phyloP scores from a whole-genome alignment of 2,797 vertebrate species.

The Sciurus carolinensis region DNA sequence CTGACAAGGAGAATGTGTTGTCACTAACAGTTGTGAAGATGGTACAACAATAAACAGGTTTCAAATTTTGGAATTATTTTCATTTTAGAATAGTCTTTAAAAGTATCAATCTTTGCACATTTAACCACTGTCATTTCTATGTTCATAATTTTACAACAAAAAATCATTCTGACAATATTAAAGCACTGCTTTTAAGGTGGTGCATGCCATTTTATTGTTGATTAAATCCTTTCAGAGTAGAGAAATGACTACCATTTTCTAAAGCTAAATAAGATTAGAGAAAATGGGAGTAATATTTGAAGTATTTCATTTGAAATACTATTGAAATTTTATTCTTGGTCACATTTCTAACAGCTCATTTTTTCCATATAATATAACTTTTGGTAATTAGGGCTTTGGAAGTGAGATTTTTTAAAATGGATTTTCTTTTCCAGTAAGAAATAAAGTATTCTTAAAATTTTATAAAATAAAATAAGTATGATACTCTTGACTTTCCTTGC shows the following conservation, averaged over 20 bases:
- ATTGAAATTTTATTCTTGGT: background rate
- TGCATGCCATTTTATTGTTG: background rate
- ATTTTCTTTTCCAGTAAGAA: conserved; percentile 18
- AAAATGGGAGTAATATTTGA: background rate
- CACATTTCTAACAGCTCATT: background rate
- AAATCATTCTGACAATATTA: background rate
- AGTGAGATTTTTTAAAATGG: background rate
- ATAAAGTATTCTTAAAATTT: background rate
- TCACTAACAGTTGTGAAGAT: background rate
- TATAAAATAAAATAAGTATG: background rate
- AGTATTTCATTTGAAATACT: background rate
- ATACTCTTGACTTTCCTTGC: background rate
- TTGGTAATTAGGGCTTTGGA: background rate
- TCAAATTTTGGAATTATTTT: background rate
- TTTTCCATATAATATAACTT: background rate
- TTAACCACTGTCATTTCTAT: background rate
- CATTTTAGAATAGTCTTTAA: background rate
- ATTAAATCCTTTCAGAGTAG: background rate
- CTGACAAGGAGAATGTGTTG: background rate
- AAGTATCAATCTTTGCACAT: background rate
- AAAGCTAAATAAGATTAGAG: background rate
- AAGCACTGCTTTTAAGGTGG: background rate
- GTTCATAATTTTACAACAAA: background rate
- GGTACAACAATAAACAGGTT: background rate
- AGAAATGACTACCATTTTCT: background rate